phyloP scores from a whole-genome alignment of 2,888 invertebrate species.

The Fragum fragum region DNA sequence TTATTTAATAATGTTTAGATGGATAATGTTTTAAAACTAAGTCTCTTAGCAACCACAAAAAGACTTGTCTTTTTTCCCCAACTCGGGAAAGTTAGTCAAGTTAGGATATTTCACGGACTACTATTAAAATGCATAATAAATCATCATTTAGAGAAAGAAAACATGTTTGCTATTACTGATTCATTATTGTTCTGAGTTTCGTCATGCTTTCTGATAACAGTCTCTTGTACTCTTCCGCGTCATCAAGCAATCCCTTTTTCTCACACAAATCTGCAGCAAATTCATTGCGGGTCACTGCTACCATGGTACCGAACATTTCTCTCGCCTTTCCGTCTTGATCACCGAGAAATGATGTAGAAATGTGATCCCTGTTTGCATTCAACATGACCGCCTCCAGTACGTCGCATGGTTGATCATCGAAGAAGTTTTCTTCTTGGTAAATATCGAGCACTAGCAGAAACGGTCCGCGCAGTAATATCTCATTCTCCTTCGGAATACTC shows the following conservation, averaged over 20 bases:
- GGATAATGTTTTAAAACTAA: too few species aligned
- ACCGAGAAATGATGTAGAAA: conserved; percentile 61
- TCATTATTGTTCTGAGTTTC: conserved; percentile 46
- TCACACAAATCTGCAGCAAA: conserved; percentile 59
- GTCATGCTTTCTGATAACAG: conserved; percentile 33
- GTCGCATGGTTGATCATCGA: conserved; percentile 42
- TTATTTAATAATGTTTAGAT: too few species aligned
- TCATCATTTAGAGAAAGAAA: too few species aligned
- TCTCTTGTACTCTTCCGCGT: conserved; percentile 50
- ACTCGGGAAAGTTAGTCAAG: too few species aligned
- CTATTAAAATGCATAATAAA: too few species aligned
- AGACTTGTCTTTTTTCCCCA: too few species aligned
- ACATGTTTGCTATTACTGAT: too few species aligned
- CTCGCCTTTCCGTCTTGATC: conserved; percentile 63
- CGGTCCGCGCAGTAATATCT: conserved; percentile 71
- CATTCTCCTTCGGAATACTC: conserved; percentile 56
- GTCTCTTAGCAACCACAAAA: too few species aligned
- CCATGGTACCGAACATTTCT: conserved; percentile 69
- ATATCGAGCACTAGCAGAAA: conserved; percentile 66
- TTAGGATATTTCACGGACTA: too few species aligned
- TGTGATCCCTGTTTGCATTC: conserved; percentile 72
- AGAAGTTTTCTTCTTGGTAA: conserved; percentile 37
- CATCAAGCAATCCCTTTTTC: conserved; percentile 40
- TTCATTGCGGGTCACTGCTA: conserved; percentile 67
- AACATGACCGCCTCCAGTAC: conserved; percentile 68